Evolutionary conservation across 1,140 invertebrate genomes (phyloP).

Genomic region (Atta cephalotes): DNA sequence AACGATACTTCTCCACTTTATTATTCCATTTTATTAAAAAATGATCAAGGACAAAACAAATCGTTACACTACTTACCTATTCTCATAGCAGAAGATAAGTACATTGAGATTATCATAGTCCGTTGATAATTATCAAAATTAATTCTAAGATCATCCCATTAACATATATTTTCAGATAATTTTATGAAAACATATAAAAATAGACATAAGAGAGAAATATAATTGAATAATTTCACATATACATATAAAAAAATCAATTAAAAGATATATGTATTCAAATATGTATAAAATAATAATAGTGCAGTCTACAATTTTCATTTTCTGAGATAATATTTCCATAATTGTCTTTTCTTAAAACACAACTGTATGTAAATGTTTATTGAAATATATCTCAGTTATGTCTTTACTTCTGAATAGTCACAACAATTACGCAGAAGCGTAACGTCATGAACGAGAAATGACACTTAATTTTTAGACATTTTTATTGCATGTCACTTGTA

Average conservation of each 20-base stretch:
- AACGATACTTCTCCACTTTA: neutral
- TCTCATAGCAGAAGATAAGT: constrained; percentile 81
- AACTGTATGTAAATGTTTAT: neutral
- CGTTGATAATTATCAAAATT: constrained; percentile 54
- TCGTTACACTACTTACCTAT: constrained; percentile 80
- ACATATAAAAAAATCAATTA: constrained; percentile 9
- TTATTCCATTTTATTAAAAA: neutral
- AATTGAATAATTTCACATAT: neutral
- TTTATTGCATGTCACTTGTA: no score
- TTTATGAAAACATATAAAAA: constrained; percentile 38
- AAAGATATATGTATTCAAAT: constrained; percentile 13
- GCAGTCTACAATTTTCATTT: neutral
- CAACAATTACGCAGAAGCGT: no score
- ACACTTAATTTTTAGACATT: no score
- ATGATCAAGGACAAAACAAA: constrained; percentile 53
- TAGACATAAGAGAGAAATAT: constrained; percentile 45
- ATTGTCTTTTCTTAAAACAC: neutral
- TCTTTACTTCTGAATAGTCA: neutral
- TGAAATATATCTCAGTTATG: constrained; percentile 36
- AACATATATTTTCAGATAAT: constrained; percentile 7
- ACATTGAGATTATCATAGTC: constrained; percentile 66
- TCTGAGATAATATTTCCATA: neutral
- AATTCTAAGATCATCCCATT: constrained; percentile 40
- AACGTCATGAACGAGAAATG: no score
- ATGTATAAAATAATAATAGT: constrained; percentile 9